Conservation (phyloP, 2,888 invertebrate species). For the Odontocolon sp. region DNA sequence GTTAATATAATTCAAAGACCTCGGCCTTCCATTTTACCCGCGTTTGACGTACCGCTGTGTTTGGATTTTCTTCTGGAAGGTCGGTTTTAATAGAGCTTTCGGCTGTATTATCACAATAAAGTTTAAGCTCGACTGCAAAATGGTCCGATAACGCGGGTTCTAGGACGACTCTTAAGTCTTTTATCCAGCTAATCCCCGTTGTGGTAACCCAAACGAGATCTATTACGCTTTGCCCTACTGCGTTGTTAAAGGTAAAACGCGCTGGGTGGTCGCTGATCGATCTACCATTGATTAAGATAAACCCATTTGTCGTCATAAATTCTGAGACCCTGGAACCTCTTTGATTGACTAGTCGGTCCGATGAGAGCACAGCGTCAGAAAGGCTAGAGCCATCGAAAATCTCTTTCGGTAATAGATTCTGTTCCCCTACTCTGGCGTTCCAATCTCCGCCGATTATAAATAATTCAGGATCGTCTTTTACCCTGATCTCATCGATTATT, state of each 20-base stretch:
- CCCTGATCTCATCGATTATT: too few species aligned
- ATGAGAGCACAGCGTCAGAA: too few species aligned
- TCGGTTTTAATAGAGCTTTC: not conserved
- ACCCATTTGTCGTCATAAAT: too few species aligned
- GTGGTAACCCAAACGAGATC: slow-evolving; percentile 15
- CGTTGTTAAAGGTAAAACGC: not conserved
- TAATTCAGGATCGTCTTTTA: too few species aligned
- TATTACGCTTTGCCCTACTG: slow-evolving; percentile 2
- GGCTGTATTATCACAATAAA: not conserved
- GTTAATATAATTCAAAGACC: not conserved
- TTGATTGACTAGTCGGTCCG: too few species aligned
- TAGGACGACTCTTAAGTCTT: slow-evolving; percentile 7
- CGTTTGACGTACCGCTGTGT: not conserved
- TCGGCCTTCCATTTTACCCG: slow-evolving; percentile 9
- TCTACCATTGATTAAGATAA: slow-evolving; percentile 23
- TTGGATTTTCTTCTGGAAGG: not conserved
- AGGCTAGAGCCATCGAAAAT: too few species aligned
- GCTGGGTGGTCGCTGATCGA: slow-evolving; percentile 12
- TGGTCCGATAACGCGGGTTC: slow-evolving; percentile 25
- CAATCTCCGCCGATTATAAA: too few species aligned
- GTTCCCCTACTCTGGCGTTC: too few species aligned
- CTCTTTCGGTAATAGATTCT: too few species aligned
- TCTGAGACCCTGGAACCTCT: too few species aligned
- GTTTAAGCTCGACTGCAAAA: slow-evolving; percentile 13
- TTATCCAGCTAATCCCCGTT: not conserved